Conservation (phyloP, 2,888 invertebrate species). For the Marronus borbonicus region DNA sequence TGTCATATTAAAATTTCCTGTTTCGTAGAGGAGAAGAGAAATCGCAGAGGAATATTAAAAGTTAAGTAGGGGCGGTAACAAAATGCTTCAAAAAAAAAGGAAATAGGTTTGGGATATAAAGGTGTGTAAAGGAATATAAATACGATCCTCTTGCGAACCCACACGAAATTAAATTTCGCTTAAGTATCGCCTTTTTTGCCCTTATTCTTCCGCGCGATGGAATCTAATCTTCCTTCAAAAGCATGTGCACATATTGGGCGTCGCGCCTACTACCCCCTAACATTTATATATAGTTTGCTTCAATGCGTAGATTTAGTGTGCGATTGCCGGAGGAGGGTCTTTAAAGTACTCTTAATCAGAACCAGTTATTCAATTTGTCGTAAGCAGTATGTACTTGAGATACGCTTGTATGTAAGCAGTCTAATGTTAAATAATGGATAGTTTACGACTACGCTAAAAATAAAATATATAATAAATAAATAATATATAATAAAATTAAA, state of each 20-base stretch:
- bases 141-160: neutral
- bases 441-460: too few species aligned
- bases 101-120: conserved; percentile 19
- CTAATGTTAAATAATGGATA: too few species aligned
- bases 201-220: conserved; percentile 3
- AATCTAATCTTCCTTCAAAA: conserved; percentile 39
- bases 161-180: conserved; percentile 39
- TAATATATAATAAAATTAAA: too few species aligned
- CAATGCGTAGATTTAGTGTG: conserved; percentile 20
- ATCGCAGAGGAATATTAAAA: conserved; percentile 33
- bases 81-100: neutral
- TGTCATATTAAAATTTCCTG: conserved; percentile 7
- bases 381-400: neutral
- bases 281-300: conserved; percentile 14
- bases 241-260: conserved; percentile 6
- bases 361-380: conserved; percentile 28
- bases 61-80: conserved; percentile 11
- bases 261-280: neutral
- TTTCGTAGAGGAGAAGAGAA: neutral
- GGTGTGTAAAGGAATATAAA: conserved; percentile 15
- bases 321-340: conserved; percentile 34
- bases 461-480: too few species aligned
- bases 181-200: conserved; percentile 11
- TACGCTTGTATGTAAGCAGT: too few species aligned
- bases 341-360: conserved; percentile 33